Base-by-base conservation (phyloP, 2,113 vertebrate species). In the Passer domesticus region DNA sequence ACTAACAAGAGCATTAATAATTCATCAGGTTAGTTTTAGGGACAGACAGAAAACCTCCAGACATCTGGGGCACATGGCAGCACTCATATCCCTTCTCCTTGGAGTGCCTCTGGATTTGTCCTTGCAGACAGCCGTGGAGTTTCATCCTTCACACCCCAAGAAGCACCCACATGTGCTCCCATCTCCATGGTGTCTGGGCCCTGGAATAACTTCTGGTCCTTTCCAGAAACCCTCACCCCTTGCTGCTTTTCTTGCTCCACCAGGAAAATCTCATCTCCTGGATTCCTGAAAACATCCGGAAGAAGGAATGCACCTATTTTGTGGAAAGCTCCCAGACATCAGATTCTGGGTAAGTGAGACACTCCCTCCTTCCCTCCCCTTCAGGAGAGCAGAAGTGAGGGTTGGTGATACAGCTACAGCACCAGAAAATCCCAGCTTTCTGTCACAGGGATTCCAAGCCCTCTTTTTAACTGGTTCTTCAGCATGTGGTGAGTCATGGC, bases 281-380 rank as follows among this genome's bases (percentile, higher is more conserved):
- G 99, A 98, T 99, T 82, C 97, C 86, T 49, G 93, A 98, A 24
- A 98, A 98, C 64, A 98, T 99, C 96, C 93, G n/a, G 63, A 99
- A 99, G 97, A 99, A 98, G 94, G 98, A 98, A 60, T 99, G 99
- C 33, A 70, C 96, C 64, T 98, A 98, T 96, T 99, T 98, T 75
- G 97, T 98, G 31, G 98, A 98, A 89, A 98, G 93, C 59, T 82
- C 70, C 46, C 94, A 97, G 19, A 88, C 91, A 4, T 98, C 98
- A 2, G 97, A 98, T 24, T 95, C 97, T 4, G 98, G 98, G 98
- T 98, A 55, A 94, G 97, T 55, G 70, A 53, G 7, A 3, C 15
- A 16, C 17, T 37, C 5, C 22, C 19, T 46, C 5, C 41, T 31
- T 52, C n/a, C 3, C 4, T 35, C 10, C 16, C 28, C 17, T 37